Evolutionary conservation across 2,888 invertebrate genomes (phyloP), one percentile per base, ranked within the genome.

Genomic region (Geophilus truncorum): DNA sequence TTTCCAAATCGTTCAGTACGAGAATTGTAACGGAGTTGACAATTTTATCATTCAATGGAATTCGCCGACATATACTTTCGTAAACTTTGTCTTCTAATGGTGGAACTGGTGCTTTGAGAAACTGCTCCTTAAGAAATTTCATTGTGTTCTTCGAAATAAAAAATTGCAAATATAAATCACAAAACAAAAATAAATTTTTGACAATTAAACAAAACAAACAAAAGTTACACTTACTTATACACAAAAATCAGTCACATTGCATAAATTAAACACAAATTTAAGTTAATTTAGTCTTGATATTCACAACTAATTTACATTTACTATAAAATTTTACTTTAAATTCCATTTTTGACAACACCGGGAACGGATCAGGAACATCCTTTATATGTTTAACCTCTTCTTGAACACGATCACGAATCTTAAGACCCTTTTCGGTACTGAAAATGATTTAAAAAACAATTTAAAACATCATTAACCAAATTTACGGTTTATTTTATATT

Each of bases 361-460:
- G 79, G 18, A 32, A 15, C 2, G 79, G 79, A 62, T 79, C 79
- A 18, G 79, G 79, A n/a, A 57, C 23, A 28, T 79, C 62, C n/a
- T 51, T 12, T 1, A 30, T n/a, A n/a, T 62, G 28, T 30, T 79
- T 51, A 51, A 79, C 12, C 6, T n/a, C 15, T 62, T 79, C 57
- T 30, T 15, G 28, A 28, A n/a, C 62, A 1, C 15, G 28, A 7
- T 30, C 34, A 10, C 51, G 51, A n/a, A 30, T 32, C 28, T 30
- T 79, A 15, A 28, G 18, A 30, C 51, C 79, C 30, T 32, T 51
- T 28, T 62, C 51, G 25, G 28, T 79, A 18, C 57, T 30, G 32
- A 57, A 57, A 79, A 32, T 32, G n/a, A 34, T 4, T n/a, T 32
- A 78, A 78, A 3, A 78, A 45, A 40, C 32, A 77, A 77, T 32